Conservation (phyloP, 1,140 invertebrate species). For the Polypedilum vanderplanki region DNA sequence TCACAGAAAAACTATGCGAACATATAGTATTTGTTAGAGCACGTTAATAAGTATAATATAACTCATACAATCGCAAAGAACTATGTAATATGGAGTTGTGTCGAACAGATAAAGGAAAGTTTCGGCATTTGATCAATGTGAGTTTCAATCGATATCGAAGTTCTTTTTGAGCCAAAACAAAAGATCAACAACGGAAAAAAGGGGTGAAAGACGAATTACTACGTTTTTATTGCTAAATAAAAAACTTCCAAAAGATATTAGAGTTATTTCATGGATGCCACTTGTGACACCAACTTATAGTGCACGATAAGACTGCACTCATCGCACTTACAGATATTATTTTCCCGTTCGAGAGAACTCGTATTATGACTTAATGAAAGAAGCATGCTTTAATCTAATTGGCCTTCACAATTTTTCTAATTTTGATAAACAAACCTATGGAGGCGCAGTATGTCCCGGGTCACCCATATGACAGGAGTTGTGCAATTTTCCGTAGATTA, state of each 20-base stretch:
- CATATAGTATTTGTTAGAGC: slow-evolving; percentile 79
- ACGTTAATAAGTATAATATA: slow-evolving; percentile 68
- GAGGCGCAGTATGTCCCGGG: no score
- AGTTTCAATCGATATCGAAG: slow-evolving; percentile 83
- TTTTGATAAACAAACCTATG: slow-evolving; percentile 98
- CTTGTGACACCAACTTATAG: slow-evolving; percentile 48
- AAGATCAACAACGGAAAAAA: slow-evolving; percentile 42
- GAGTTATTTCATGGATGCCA: slow-evolving; percentile 81
- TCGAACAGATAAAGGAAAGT: slow-evolving; percentile 97
- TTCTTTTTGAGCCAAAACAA: slow-evolving; percentile 54
- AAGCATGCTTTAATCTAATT: slow-evolving; percentile 61
- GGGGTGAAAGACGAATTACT: slow-evolving; percentile 60
- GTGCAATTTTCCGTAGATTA: slow-evolving; percentile 71
- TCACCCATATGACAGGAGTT: slow-evolving; percentile 90
- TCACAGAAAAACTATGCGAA: slow-evolving; percentile 74
- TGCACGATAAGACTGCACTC: slow-evolving; percentile 71
- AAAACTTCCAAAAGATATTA: slow-evolving; percentile 80
- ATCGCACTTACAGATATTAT: slow-evolving; percentile 87
- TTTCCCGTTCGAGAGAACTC: slow-evolving; percentile 77
- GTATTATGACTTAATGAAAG: slow-evolving; percentile 71
- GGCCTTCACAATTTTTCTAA: slow-evolving; percentile 93
- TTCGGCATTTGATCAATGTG: slow-evolving; percentile 88
- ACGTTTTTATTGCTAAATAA: slow-evolving; percentile 86
- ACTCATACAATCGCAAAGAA: slow-evolving; percentile 72
- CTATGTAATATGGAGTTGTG: slow-evolving; percentile 91